Evolutionary conservation across 2,113 vertebrate genomes (phyloP).

Genomic region (Siniperca chuatsi): DNA sequence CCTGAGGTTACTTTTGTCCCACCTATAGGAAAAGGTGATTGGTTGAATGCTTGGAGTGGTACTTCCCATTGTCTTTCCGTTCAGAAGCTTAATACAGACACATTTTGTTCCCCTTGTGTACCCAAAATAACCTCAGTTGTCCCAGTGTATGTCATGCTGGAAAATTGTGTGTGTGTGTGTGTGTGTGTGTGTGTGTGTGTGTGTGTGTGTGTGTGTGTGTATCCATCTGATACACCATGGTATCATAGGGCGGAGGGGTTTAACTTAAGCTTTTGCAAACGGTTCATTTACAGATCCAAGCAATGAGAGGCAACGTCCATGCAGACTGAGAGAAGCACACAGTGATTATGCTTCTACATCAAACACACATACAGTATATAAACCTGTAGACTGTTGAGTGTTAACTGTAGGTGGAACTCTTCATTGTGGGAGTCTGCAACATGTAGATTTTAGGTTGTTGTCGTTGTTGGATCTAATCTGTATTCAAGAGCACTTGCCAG

Average conservation of each 20-base stretch:
- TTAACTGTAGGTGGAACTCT: background rate
- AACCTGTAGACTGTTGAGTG: background rate
- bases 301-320: background rate
- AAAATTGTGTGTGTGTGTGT: conserved; percentile 19
- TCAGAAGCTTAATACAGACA: conserved; percentile 27
- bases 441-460: background rate
- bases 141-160: conserved; percentile 37
- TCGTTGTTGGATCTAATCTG: conserved; percentile 3
- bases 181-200: background rate
- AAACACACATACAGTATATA: background rate
- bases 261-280: conserved; percentile 34
- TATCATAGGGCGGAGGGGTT: background rate
- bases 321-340: background rate
- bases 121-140: conserved; percentile 50
- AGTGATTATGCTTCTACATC: background rate
- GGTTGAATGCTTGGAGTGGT: conserved; percentile 8
- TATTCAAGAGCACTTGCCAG: background rate
- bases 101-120: conserved; percentile 39
- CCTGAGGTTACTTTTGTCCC: background rate
- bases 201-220: conserved; percentile 12
- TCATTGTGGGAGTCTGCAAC: background rate
- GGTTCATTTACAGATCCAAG: conserved; percentile 24
- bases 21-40: conserved; percentile 7
- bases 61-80: conserved; percentile 38
- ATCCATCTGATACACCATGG: background rate